Conservation (phyloP, 2,888 invertebrate genomes). For the Himalopsyche tibetana region DNA sequence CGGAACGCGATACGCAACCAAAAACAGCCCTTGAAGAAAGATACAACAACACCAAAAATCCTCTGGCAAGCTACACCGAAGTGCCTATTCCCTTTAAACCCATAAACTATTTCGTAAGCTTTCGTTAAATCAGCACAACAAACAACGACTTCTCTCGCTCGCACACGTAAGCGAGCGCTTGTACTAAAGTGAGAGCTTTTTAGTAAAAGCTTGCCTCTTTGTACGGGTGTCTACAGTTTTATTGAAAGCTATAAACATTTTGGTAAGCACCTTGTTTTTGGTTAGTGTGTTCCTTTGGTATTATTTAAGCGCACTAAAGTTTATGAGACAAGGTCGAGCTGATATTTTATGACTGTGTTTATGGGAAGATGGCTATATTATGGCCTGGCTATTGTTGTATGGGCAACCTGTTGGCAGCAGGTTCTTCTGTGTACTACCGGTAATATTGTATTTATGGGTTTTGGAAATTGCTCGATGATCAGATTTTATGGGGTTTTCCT, state of each 20-base stretch:
- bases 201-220: background rate
- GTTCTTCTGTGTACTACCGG: slow-evolving; percentile 24
- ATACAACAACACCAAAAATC: slow-evolving; percentile 68
- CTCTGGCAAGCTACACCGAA: slow-evolving; percentile 56
- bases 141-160: slow-evolving; percentile 55
- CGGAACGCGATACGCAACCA: slow-evolving; percentile 61
- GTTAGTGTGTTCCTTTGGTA: slow-evolving; percentile 56
- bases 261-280: slow-evolving; percentile 64
- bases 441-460: slow-evolving; percentile 23
- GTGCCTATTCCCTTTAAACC: slow-evolving; percentile 69
- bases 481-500: background rate
- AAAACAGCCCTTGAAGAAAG: slow-evolving; percentile 67
- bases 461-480: background rate
- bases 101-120: slow-evolving; percentile 73
- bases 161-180: slow-evolving; percentile 44
- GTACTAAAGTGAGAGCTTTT: slow-evolving; percentile 53
- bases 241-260: slow-evolving; percentile 65
- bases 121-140: slow-evolving; percentile 28
- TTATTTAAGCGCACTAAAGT: slow-evolving; percentile 68
- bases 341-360: slow-evolving; percentile 59
- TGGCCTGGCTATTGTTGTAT: slow-evolving; percentile 38
- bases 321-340: slow-evolving; percentile 77
- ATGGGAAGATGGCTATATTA: slow-evolving; percentile 44
- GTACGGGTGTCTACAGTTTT: slow-evolving; percentile 63
- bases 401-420: slow-evolving; percentile 50